Evolutionary conservation across 2,113 vertebrate genomes (phyloP).

Genomic region (Vulpes vulpes): DNA sequence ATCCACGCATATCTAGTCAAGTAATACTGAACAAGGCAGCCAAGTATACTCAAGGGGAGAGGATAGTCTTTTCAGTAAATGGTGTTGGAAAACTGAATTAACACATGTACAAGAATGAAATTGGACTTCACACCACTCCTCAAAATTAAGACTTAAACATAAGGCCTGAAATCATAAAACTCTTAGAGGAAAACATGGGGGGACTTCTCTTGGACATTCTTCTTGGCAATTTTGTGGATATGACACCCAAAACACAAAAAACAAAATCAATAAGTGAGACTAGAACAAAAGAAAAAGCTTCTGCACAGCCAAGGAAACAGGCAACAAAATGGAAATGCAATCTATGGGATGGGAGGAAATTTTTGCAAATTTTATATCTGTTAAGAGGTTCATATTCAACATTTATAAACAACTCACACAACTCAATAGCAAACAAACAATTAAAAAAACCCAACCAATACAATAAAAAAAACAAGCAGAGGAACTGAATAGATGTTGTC

Average conservation of each 20-base stretch:
- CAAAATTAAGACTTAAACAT: background rate
- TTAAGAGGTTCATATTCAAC: background rate
- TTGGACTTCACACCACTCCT: background rate
- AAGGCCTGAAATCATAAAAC: background rate
- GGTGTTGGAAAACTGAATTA: background rate
- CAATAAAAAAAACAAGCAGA: background rate
- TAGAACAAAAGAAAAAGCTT: background rate
- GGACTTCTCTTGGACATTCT: background rate
- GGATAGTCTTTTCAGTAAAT: background rate
- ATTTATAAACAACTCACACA: background rate
- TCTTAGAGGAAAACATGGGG: background rate
- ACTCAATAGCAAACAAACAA: background rate
- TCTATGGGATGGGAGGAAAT: background rate
- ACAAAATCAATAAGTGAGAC: background rate
- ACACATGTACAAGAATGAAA: background rate
- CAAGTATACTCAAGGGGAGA: background rate
- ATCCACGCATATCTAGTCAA: background rate
- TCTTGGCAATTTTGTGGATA: background rate
- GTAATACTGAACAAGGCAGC: background rate
- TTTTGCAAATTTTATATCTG: background rate
- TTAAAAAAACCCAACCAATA: background rate
- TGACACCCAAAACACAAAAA: background rate
- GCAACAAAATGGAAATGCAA: background rate
- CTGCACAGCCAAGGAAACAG: background rate
- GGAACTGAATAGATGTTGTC: background rate